phyloP scores from a whole-genome alignment of 2,888 invertebrate species.

The Pyrocoelia pectoralis region DNA sequence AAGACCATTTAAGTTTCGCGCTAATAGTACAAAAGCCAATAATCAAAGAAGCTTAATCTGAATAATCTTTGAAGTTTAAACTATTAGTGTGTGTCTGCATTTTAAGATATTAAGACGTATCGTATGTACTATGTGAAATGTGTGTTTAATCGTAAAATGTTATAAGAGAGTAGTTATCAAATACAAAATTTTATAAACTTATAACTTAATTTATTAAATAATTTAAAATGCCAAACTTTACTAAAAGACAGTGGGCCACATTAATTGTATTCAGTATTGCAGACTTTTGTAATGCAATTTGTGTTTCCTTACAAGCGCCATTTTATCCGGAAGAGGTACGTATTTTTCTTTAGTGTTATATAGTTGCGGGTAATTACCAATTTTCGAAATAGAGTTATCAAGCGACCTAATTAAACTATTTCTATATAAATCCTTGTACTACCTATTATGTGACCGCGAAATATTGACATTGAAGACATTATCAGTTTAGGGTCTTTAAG shows the following conservation, averaged over 20 bases:
- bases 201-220: conserved; percentile 2
- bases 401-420: too few species aligned
- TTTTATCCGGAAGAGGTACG: conserved; percentile 86
- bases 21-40: conserved; percentile 31
- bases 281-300: conserved; percentile 85
- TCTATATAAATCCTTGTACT: too few species aligned
- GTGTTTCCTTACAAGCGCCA: conserved; percentile 85
- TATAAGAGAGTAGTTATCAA: not conserved
- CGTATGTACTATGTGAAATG: not conserved
- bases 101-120: conserved; percentile 8
- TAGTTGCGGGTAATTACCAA: too few species aligned
- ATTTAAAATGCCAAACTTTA: conserved; percentile 69
- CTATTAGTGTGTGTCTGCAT: conserved; percentile 8
- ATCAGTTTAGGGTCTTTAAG: too few species aligned
- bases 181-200: not conserved
- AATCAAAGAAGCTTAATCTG: conserved; percentile 30
- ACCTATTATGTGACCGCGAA: too few species aligned
- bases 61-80: conserved; percentile 11
- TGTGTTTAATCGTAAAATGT: conserved; percentile 2
- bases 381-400: too few species aligned
- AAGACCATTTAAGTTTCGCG: conserved; percentile 27
- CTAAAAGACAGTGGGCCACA: conserved; percentile 79
- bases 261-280: conserved; percentile 80
- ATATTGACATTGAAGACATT: too few species aligned
- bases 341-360: too few species aligned